phyloP scores from a whole-genome alignment of 2,797 vertebrate species.

The Coregonus ussuriensis region DNA sequence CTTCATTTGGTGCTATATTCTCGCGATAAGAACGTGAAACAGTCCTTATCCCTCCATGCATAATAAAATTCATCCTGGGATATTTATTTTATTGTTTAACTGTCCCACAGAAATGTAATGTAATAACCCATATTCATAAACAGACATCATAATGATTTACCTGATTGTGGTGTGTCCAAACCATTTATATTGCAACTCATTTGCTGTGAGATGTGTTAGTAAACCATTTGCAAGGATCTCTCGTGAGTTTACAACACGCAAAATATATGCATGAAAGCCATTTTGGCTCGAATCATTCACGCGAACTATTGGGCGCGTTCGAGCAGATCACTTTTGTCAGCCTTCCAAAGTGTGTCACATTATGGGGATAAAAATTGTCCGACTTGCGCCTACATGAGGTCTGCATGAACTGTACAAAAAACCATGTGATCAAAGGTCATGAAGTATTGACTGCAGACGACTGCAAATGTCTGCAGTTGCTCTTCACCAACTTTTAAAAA shows the following conservation, averaged over 20 bases:
- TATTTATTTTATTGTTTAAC: constrained; percentile 1
- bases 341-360: too few relatives aligned
- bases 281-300: constrained; percentile 59
- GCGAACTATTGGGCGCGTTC: neutral
- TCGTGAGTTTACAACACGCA: constrained; percentile 26
- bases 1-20: constrained; percentile 8
- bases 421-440: too few relatives aligned
- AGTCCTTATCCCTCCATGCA: constrained; percentile 56
- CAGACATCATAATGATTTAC: neutral
- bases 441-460: too few relatives aligned
- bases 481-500: too few relatives aligned
- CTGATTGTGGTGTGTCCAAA: neutral
- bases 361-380: too few relatives aligned
- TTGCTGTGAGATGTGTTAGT: neutral
- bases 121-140: neutral
- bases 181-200: neutral
- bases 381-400: too few relatives aligned
- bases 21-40: constrained; percentile 34
- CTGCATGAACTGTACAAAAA: too few relatives aligned
- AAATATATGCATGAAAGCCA: constrained; percentile 48
- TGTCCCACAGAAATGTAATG: neutral
- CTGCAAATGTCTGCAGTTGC: too few relatives aligned
- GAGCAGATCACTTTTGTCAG: too few relatives aligned
- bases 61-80: constrained; percentile 39
- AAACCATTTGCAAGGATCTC: constrained; percentile 23